Evolutionary conservation across 2,888 invertebrate species (phyloP), one percentile per base, ranked within the genome.

Genomic region (Fragum whitleyi): DNA sequence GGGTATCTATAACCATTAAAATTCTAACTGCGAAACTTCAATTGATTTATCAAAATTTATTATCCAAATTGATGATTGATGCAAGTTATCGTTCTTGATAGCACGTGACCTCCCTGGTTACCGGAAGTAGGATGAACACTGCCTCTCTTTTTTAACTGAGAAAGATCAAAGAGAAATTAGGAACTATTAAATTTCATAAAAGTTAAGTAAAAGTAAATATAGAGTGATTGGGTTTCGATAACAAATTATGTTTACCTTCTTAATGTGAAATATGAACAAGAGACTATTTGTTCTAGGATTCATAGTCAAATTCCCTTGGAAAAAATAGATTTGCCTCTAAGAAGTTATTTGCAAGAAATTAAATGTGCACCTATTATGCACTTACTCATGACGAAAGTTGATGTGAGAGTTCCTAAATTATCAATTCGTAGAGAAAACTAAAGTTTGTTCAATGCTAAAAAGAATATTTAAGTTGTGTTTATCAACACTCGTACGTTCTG

Each of bases 101-200:
- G 47, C 47, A 47, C 47, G 47, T 47, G 47, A 47, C 47, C 47
- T 47, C 47, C 19, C 47, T n/a, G 19, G 26, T 57, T n/a, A 57
- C 26, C 21, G 26, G 28, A 57, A 57, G 57, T 3, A 23, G 14
- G 11, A 3, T n/a, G 23, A 57, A 57, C 57, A 57, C 57, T 7
- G 57, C 6, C 6, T 26, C 14, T 23, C 57, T 57, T n/a, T 57
- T 6, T n/a, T 57, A 26, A 19, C 21, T 7, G 21, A 2, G 28
- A 26, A 14, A 57, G 57, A 57, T 57, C 57, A 57, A 57, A 57
- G 26, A 23, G 28, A 57, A 57, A 26, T 57, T 57, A 21, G n/a
- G 23, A 57, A 26, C 57, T 57, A 57, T 57, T 57, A 57, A 57
- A 57, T 57, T 57, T 57, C 57, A 57, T 57, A 57, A 57, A 57